Base-by-base conservation (phyloP, 2,888 invertebrate genomes). In the Pammene fasciana region DNA sequence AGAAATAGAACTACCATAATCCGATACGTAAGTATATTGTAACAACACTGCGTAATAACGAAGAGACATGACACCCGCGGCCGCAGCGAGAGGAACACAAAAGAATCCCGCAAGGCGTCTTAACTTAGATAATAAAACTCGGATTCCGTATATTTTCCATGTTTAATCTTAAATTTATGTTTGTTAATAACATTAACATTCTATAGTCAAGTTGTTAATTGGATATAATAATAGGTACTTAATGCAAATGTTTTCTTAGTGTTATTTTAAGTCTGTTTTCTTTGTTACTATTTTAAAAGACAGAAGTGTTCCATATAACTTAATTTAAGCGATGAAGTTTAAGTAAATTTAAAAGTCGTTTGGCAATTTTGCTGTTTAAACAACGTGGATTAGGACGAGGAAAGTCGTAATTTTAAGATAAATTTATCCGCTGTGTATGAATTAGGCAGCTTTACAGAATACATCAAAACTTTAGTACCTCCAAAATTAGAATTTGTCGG, bases 361-460 rank as follows among this genome's bases (percentile, higher is more conserved):
- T 5, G n/a, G 52, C 56, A 41, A 41, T 41, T 56, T 14, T 38
- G 41, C 56, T 5, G 16, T 56, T 56, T 41, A 18, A 13, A 34
- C 52, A 52, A 52, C 54, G 34, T 34, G n/a, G 34, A 34, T 54
- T 34, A 54, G n/a, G 18, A 13, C 34, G 13, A 54, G 8, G n/a
- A 54, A 34, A n/a, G 54, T 34, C 54, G 54, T 34, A 54, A 34
- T 54, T 59, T 45, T 4, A 45, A 11, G 11, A 41, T 41, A 18
- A 41, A 57, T 57, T 41, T 18, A 41, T 13, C 41, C 18, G 18
- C 11, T n/a, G 26, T 59, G 43, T 59, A 59, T 59, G 26, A 59
- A 59, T 45, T 18, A 59, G 13, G 43, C 16, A 11, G 18, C n/a
- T 59, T 45, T 45, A 26, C 57, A n/a, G 26, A 59, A 59, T 45